Conservation (phyloP, 35 echinoderm and acorn worm genomes). For the Hemicentrotus pulcherrimus region DNA sequence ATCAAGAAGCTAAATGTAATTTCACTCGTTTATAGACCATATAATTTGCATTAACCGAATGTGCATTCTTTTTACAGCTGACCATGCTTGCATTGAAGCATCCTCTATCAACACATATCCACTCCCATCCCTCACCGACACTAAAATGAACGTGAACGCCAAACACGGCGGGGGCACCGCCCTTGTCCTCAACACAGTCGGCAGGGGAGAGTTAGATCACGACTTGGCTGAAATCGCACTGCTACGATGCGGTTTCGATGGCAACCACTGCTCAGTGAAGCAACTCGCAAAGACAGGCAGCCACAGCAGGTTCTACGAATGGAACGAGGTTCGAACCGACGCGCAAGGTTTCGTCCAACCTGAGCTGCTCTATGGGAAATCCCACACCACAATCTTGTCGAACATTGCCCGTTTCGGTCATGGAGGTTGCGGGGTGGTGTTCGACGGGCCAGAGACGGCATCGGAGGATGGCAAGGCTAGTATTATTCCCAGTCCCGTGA, state of each 20-base stretch:
- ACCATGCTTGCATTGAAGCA: conserved; percentile 67
- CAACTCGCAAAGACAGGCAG: conserved; percentile 56
- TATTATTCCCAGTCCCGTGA: not conserved
- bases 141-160: conserved; percentile 74
- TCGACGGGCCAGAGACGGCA: conserved; percentile 34
- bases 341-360: conserved; percentile 54
- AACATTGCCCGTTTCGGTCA: conserved; percentile 71
- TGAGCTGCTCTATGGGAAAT: conserved; percentile 59
- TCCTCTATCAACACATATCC: conserved; percentile 51
- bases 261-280: conserved; percentile 61
- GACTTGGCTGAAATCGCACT: conserved; percentile 49
- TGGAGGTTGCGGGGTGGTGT: conserved; percentile 54
- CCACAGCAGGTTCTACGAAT: conserved; percentile 67
- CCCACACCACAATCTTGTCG: conserved; percentile 64
- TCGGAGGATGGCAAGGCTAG: not conserved
- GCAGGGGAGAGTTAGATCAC: conserved; percentile 35
- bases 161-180: conserved; percentile 77
- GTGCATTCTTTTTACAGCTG: conserved; percentile 48
- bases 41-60: no score
- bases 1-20: not conserved
- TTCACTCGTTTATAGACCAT: not conserved
- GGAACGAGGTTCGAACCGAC: conserved; percentile 60
- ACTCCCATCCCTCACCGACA: conserved; percentile 54
- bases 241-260: conserved; percentile 75
- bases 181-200: conserved; percentile 35